phyloP scores from a whole-genome alignment of 2,797 vertebrate species.

The Coranthus polyacanthus region DNA sequence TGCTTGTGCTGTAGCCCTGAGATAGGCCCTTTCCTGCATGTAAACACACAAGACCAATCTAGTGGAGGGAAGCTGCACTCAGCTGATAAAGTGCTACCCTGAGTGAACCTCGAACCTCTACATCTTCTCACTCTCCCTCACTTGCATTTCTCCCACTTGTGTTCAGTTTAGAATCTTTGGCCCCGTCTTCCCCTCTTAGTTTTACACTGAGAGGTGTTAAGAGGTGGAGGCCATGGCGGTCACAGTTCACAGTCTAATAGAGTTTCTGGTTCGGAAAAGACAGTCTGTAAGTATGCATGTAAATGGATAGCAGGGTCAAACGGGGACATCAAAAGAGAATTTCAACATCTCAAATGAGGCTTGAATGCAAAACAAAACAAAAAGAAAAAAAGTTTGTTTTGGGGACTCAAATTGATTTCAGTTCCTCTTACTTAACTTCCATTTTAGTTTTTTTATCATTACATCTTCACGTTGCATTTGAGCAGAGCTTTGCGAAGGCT shows the following conservation, averaged over 20 bases:
- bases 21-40: conserved; percentile 51
- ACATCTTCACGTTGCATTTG: conserved; percentile 52
- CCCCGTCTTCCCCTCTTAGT: conserved; percentile 25
- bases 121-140: conserved; percentile 36
- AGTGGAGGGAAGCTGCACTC: conserved; percentile 61
- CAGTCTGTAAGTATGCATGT: conserved; percentile 1
- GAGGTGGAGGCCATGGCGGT: conserved; percentile 23
- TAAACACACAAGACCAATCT: conserved; percentile 61
- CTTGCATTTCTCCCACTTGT: background rate
- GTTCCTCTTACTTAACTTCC: conserved; percentile 1
- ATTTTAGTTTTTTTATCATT: conserved; percentile 3
- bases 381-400: conserved; percentile 8
- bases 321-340: background rate
- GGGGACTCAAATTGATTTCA: conserved; percentile 6
- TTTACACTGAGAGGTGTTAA: conserved; percentile 30
- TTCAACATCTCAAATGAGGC: conserved; percentile 4
- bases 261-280: conserved; percentile 22
- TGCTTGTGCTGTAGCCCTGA: conserved; percentile 59
- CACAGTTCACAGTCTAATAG: conserved; percentile 48
- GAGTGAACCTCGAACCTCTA: conserved; percentile 55
- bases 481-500: conserved; percentile 44
- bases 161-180: conserved; percentile 17
- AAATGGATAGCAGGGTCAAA: conserved; percentile 13
- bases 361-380: background rate
- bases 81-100: conserved; percentile 75